Base-by-base conservation (phyloP, 2,113 vertebrate genomes). In the Oncorhynchus clarkii region DNA sequence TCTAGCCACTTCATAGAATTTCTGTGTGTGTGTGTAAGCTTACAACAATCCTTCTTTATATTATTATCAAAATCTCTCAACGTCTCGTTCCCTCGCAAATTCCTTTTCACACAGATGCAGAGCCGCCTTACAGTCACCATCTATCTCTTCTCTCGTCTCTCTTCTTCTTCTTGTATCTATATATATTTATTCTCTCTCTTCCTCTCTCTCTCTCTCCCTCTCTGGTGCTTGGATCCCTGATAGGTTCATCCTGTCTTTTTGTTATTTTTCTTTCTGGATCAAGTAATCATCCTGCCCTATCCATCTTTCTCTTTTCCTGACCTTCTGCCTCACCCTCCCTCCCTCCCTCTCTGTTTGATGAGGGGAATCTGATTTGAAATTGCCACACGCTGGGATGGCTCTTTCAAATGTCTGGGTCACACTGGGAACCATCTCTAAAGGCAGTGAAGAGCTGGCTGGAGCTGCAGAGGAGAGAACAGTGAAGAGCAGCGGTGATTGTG, bases 351-450 rank as follows among this genome's bases (percentile, higher is more conserved):
- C 62, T 82, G 78, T 90, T 89, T 89, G 87, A 89, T 86, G 84
- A 88, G 82, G 67, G 80, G 84, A 89, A 86, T 80, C 72, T 80
- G 80, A 82, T 85, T 84, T 87, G 82, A 89, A 86, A 84, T 80
- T 79, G 83, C 88, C 85, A 87, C 89, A 82, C 78, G 82, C 87
- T 60, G 88, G 16, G 86, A 89, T 80, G 77, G 81, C 80, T 82
- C 59, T 84, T 88, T 84, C 88, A 87, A 87, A 89, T 88, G 89
- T 90, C 85, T 83, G 77, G 86, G 86, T 90, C 89, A 89, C 71
- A 83, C 82, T 65, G 72, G 80, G 82, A 75, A 69, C 78, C 16
- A 18, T 18, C 67, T 16, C 59, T 62, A 62, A 22, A 62, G n/a
- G 20, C 13, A 3, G 18, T 24, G 20, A 9, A 62, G 13, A 62